A percentile compares a stretch with the other conserved stretches of the same genome.
phyloP scores from a whole-genome alignment of 2,888 invertebrate genomes.

The Ptychoptera contaminata region DNA sequence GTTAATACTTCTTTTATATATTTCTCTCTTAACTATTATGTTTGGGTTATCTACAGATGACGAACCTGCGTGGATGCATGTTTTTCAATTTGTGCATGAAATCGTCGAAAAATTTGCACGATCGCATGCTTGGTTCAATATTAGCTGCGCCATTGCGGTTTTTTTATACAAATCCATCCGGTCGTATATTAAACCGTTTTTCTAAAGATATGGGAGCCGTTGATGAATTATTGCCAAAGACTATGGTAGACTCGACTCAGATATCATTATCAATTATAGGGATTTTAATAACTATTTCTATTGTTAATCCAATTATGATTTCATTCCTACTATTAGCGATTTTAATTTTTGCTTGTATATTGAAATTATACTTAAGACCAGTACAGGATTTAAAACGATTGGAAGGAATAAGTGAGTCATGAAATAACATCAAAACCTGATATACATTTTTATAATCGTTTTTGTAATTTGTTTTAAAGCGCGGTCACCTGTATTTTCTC shows the following conservation, averaged over 20 bases:
- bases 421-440: not conserved
- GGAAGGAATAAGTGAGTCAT: slow-evolving; percentile 47
- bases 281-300: slow-evolving; percentile 52
- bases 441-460: not conserved
- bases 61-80: too few relatives aligned
- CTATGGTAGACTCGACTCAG: slow-evolving; percentile 38
- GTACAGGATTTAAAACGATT: slow-evolving; percentile 59
- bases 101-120: slow-evolving; percentile 25
- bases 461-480: slow-evolving; percentile 31
- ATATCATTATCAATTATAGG: slow-evolving; percentile 49
- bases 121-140: too few relatives aligned
- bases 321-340: slow-evolving; percentile 49
- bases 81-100: too few relatives aligned
- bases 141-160: slow-evolving; percentile 54
- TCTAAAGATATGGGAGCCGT: slow-evolving; percentile 55
- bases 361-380: slow-evolving; percentile 53
- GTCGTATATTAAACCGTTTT: slow-evolving; percentile 57
- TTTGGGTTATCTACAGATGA: too few relatives aligned
- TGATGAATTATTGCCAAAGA: slow-evolving; percentile 39
- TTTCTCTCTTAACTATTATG: too few relatives aligned
- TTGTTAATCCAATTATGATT: slow-evolving; percentile 51
- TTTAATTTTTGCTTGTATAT: slow-evolving; percentile 42
- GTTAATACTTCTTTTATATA: too few relatives aligned
- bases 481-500: slow-evolving; percentile 82
- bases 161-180: slow-evolving; percentile 73